Percentiles rank a stretch among this genome's conserved stretches.
Evolutionary conservation across 2,888 invertebrate species (phyloP).

Genomic region (Parasteatoda lunata): DNA sequence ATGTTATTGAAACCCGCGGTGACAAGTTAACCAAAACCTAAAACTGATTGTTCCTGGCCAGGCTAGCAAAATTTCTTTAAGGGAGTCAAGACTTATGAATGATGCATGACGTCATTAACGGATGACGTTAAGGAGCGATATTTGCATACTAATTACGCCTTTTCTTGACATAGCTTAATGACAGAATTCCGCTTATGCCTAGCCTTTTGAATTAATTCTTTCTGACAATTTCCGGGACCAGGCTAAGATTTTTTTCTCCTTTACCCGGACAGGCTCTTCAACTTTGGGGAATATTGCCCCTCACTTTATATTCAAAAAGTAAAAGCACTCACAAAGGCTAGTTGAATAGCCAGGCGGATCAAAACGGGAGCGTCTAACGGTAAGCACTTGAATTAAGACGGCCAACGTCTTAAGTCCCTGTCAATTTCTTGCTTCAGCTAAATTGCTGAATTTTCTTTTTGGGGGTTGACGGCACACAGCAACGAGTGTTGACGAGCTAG

Average conservation of each 20-base stretch:
- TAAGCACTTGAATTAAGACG: constrained; percentile 67
- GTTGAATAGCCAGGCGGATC: constrained; percentile 64
- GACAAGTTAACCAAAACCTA: constrained; percentile 40
- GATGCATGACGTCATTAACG: constrained; percentile 69
- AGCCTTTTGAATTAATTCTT: constrained; percentile 68
- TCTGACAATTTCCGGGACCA: constrained; percentile 68
- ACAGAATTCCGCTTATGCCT: constrained; percentile 67
- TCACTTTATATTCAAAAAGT: constrained; percentile 68
- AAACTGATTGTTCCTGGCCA: constrained; percentile 50
- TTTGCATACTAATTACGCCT: constrained; percentile 69
- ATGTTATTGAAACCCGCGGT: constrained; percentile 32
- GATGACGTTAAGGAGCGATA: constrained; percentile 68
- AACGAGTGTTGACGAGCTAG: constrained; percentile 35
- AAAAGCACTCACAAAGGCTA: constrained; percentile 62
- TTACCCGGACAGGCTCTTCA: constrained; percentile 54
- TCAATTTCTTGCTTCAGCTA: constrained; percentile 67
- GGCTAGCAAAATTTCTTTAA: constrained; percentile 55
- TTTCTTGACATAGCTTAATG: constrained; percentile 68
- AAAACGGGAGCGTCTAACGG: constrained; percentile 56
- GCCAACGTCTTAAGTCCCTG: constrained; percentile 64
- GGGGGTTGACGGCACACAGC: neutral
- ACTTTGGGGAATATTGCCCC: constrained; percentile 62
- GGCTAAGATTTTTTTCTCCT: constrained; percentile 50
- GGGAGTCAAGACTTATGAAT: constrained; percentile 62
- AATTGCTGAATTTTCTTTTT: constrained; percentile 60